Evolutionary conservation across 2,113 vertebrate genomes (phyloP), one percentile per base, ranked within the genome.

Genomic region (Tapirus terrestris): DNA sequence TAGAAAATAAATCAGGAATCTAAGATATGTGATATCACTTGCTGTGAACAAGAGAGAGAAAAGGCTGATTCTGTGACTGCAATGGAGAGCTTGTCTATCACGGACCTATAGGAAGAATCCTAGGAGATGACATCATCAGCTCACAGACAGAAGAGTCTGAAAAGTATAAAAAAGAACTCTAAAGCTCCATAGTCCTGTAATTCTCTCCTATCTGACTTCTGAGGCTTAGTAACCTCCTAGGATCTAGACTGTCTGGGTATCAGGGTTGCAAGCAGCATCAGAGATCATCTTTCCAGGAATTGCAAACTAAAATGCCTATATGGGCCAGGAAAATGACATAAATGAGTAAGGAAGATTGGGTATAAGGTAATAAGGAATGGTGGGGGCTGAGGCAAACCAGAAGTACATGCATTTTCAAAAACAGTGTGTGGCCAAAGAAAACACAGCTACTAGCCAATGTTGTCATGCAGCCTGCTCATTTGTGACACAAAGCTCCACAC

Each of bases 21-120:
- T 89, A 89, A 80, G 18, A 25, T 72, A 39, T 51, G 27, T 65
- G 76, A 23, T 60, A 56, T 76, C 53, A 45, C 81, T 88, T 63
- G 83, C 63, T 92, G 56, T 68, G 85, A 93, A 45, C 45, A 77
- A 76, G 58, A 88, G 68, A 73, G 1, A 61, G 67, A 65, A 96
- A 80, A 76, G 72, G 33, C n/a, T 94, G 75, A 81, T 92, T 76
- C 67, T 82, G 39, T 60, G 65, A 77, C 48, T 61, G 10, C 65
- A 79, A 29, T 11, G 56, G 81, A 91, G 60, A 91, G 21, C 16
- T 27, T 58, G 53, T 73, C 63, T 95, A 48, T 72, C 53, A 11
- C 31, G 31, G 60, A 63, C 83, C 95, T 81, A 31, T 23, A 80
- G 94, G 86, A 94, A 97, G 75, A 97, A 33, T 18, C 10, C 58